These are phyloP conservation scores for Takifugu rubripes DNA, from an alignment of 2,797 vertebrate genomes.

Conservation along the genomic window DNA sequence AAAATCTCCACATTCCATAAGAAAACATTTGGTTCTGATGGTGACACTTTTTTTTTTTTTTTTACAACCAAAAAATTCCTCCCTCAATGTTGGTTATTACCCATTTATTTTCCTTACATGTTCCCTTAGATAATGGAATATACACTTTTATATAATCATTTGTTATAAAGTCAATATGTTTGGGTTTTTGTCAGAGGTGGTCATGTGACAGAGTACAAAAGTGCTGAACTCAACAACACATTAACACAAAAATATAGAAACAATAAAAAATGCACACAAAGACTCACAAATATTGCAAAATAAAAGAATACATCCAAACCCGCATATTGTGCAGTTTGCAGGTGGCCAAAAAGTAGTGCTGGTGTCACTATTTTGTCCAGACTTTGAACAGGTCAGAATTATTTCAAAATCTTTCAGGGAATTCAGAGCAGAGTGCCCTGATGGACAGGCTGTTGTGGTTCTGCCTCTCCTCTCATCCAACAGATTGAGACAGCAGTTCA, in stretches of 20 bases:
- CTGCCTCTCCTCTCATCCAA: constrained; percentile 28
- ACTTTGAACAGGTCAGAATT: constrained; percentile 18
- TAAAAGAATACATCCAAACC: constrained; percentile 55
- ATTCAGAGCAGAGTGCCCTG: constrained; percentile 9
- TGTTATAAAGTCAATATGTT: constrained; percentile 28
- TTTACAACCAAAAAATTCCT: constrained; percentile 25
- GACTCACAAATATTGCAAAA: constrained; percentile 36
- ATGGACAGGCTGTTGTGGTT: constrained; percentile 34
- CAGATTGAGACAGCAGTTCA: constrained; percentile 47
- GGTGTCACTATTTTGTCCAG: constrained; percentile 38
- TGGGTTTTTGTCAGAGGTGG: constrained; percentile 60
- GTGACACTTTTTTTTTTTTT: constrained; percentile 21
- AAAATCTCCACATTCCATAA: constrained; percentile 17
- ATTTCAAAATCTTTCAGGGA: constrained; percentile 19
- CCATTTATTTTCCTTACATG: constrained; percentile 21
- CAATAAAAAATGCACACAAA: constrained; percentile 21
- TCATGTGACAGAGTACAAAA: constrained; percentile 47
- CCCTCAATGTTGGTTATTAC: constrained; percentile 50
- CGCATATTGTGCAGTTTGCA: constrained; percentile 57
- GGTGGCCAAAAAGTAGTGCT: constrained; percentile 53
- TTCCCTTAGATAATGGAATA: constrained; percentile 48
- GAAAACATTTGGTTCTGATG: constrained; percentile 26
- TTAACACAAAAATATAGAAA: constrained; percentile 53
- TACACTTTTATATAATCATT: constrained; percentile 21
- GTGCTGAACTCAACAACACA: constrained; percentile 35